These are phyloP conservation scores for Myopa testacea DNA, from an alignment of 2,888 invertebrate species.

Conservation along the genomic window DNA sequence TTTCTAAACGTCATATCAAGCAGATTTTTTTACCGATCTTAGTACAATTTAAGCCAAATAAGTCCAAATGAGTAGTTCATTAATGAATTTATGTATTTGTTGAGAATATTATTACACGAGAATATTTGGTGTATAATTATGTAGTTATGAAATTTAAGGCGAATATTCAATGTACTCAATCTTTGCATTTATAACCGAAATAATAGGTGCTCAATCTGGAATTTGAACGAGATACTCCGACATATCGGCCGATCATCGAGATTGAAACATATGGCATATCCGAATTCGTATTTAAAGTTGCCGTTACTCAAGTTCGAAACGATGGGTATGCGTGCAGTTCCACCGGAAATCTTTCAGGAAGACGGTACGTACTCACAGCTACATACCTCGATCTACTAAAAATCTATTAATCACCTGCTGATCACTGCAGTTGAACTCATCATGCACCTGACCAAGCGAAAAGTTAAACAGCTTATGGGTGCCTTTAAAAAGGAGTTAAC, in stretches of 20 bases:
- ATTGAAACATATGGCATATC: constrained; percentile 55
- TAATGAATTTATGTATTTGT: too few species aligned
- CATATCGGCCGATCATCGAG: constrained; percentile 36
- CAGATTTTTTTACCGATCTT: too few species aligned
- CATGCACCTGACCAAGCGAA: constrained; percentile 56
- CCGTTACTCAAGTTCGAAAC: constrained; percentile 64
- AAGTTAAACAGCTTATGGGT: constrained; percentile 56
- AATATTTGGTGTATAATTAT: too few species aligned
- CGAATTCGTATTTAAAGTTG: constrained; percentile 60
- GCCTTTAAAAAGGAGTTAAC: constrained; percentile 50
- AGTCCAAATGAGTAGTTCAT: too few species aligned
- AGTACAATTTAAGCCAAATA: too few species aligned
- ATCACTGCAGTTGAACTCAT: constrained; percentile 55
- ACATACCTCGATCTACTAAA: background rate
- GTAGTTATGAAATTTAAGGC: too few species aligned
- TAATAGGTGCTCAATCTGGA: constrained; percentile 59
- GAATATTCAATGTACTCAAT: too few species aligned
- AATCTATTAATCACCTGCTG: background rate
- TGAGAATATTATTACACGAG: too few species aligned
- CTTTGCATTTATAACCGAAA: background rate
- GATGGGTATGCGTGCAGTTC: constrained; percentile 56
- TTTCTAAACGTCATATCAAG: too few species aligned
- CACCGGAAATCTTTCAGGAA: constrained; percentile 61
- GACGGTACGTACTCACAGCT: constrained; percentile 54
- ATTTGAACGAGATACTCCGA: constrained; percentile 60